Base-by-base conservation (phyloP, 1,140 invertebrate species). In the Eupeodes corollae region DNA sequence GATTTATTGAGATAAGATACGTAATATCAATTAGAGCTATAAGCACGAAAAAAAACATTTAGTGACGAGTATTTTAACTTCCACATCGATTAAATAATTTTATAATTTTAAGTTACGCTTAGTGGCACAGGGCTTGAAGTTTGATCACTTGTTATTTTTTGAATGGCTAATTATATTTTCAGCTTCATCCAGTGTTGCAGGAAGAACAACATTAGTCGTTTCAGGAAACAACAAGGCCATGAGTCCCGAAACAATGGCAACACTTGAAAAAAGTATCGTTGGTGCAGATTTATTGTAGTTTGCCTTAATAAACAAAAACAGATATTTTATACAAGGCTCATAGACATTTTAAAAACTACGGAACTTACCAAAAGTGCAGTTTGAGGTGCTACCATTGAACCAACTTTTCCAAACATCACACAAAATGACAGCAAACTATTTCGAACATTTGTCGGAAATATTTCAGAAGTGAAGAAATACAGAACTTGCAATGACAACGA, bases 311-410 rank as follows among this genome's bases (percentile, higher is more conserved):
- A 46, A 47, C 16, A 39, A 38, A 49, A 26, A 16, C 40, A 15
- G 12, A 37, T 5, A n/a, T n/a, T n/a, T n/a, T n/a, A n/a, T n/a
- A n/a, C n/a, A n/a, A n/a, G n/a, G n/a, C n/a, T n/a, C n/a, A n/a
- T n/a, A n/a, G n/a, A n/a, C n/a, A n/a, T n/a, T 37, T 37, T 3
- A n/a, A 3, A 16, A n/a, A 14, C 11, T 5, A 26, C 3, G 8
- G 8, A 26, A 26, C 8, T 68, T 53, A 79, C 82, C 67, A 85
- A 59, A 45, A 85, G 67, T 11, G 80, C 78, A 42, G 78, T 78
- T 70, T 86, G 79, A 58, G 84, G 83, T 26, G 84, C 81, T 18
- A 84, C 61, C 64, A 85, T 80, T 21, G 81, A 83, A 10, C 84
- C 84, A 49, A 83, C 58, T 34, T 83, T 69, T 19, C 82, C 84